Conservation (phyloP, 2,113 vertebrate species). For the Thunnus thynnus region DNA sequence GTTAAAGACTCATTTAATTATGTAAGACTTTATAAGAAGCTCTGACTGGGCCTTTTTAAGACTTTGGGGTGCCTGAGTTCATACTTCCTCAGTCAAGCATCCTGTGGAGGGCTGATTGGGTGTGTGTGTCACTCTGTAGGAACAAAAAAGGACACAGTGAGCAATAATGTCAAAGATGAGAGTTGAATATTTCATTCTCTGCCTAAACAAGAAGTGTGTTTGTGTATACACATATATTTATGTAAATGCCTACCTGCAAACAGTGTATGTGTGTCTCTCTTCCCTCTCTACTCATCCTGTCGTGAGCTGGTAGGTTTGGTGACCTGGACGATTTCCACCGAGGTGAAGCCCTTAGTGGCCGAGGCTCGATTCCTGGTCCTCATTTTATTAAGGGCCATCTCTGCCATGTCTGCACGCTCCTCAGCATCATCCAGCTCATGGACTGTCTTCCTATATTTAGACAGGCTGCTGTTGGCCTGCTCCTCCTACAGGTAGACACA, state of each 20-base stretch:
- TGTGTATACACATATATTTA: neutral
- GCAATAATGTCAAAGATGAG: neutral
- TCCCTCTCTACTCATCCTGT: slow-evolving; percentile 64
- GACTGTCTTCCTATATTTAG: slow-evolving; percentile 75
- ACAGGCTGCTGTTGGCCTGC: slow-evolving; percentile 82
- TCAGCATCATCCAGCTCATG: slow-evolving; percentile 76
- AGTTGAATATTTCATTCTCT: too few relatives aligned
- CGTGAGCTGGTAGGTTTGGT: slow-evolving; percentile 65
- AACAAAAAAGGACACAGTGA: slow-evolving; percentile 17
- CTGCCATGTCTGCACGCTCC: slow-evolving; percentile 73
- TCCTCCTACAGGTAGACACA: slow-evolving; percentile 71
- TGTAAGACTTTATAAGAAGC: slow-evolving; percentile 50
- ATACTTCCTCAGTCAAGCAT: slow-evolving; percentile 12
- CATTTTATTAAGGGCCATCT: slow-evolving; percentile 81
- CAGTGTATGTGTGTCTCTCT: neutral
- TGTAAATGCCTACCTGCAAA: slow-evolving; percentile 23
- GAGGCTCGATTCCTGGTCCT: slow-evolving; percentile 72
- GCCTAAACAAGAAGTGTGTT: neutral
- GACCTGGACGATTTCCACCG: slow-evolving; percentile 82
- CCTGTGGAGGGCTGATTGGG: slow-evolving; percentile 31
- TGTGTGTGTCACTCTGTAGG: slow-evolving; percentile 55
- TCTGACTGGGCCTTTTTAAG: slow-evolving; percentile 34
- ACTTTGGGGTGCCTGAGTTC: slow-evolving; percentile 22
- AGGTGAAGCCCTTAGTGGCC: slow-evolving; percentile 76
- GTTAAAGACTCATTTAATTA: slow-evolving; percentile 50